These are phyloP conservation scores for Eonycteris spelaea DNA, from an alignment of 2,113 vertebrate species.

Conservation along the genomic window DNA sequence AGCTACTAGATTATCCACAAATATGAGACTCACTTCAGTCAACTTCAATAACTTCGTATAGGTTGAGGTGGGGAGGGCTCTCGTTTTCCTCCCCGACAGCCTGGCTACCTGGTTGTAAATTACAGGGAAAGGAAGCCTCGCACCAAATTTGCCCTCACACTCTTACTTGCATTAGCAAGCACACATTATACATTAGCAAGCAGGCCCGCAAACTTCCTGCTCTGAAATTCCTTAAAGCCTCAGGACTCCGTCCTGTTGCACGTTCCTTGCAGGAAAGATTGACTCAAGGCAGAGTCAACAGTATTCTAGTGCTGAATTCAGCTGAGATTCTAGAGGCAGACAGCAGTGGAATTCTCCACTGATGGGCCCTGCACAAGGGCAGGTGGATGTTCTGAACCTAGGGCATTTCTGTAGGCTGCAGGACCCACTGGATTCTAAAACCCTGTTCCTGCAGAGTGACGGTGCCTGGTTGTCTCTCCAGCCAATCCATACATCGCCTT, in stretches of 20 bases:
- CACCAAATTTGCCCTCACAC: rapidly evolving
- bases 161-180: background rate
- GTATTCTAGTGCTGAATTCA: background rate
- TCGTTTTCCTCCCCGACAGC: rapidly evolving
- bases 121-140: background rate
- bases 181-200: background rate
- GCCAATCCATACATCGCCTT: background rate
- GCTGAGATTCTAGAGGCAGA: background rate
- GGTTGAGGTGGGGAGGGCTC: background rate
- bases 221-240: background rate
- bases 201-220: too few relatives aligned
- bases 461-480: background rate
- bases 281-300: background rate
- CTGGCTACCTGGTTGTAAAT: background rate
- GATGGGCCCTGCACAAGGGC: background rate
- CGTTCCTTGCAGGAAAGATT: background rate
- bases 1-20: background rate
- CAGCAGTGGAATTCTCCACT: background rate
- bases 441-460: background rate
- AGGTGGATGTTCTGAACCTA: background rate
- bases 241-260: too few relatives aligned
- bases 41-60: too few relatives aligned
- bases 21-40: too few relatives aligned
- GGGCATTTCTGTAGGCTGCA: rapidly evolving
- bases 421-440: background rate